A percentile compares a stretch with the other conserved stretches of the same genome.
phyloP scores from a whole-genome alignment of 2,888 invertebrate genomes.

The Apoda limacodes region DNA sequence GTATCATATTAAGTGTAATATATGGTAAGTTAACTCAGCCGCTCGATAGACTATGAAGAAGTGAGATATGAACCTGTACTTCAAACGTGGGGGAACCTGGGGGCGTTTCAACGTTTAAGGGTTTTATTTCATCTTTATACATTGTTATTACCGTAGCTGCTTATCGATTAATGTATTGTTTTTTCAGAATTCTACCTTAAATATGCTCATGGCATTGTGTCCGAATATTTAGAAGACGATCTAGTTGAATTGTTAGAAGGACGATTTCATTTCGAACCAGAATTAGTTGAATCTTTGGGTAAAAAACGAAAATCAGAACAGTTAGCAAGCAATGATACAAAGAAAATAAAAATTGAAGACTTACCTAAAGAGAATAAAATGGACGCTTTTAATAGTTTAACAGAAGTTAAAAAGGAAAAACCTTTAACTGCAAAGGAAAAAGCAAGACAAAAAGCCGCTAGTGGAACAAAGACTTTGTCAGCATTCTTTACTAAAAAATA shows the following conservation, averaged over 20 bases:
- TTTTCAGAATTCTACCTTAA: conserved; percentile 73
- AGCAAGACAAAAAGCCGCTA: conserved; percentile 80
- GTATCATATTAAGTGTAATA: too few species aligned
- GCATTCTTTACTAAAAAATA: conserved; percentile 81
- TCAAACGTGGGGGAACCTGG: too few species aligned
- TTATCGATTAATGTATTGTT: conserved; percentile 10
- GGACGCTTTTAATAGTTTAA: conserved; percentile 19
- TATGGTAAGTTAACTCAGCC: too few species aligned
- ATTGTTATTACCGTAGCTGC: too few species aligned
- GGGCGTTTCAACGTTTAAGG: too few species aligned
- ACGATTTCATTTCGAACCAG: conserved; percentile 74
- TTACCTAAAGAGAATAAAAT: neutral
- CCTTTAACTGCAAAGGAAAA: conserved; percentile 78
- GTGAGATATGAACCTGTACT: too few species aligned
- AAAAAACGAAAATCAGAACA: conserved; percentile 67
- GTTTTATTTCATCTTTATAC: too few species aligned
- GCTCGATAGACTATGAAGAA: too few species aligned
- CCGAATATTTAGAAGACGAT: conserved; percentile 81
- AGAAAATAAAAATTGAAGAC: conserved; percentile 26
- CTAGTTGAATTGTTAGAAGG: conserved; percentile 73
- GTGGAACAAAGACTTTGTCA: conserved; percentile 82
- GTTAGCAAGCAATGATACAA: conserved; percentile 35
- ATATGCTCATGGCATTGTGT: conserved; percentile 83
- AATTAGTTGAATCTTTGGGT: conserved; percentile 56
- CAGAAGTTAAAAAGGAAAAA: conserved; percentile 61